Conservation (phyloP, 2,888 invertebrate genomes). For the Scaptomyza reducta region DNA sequence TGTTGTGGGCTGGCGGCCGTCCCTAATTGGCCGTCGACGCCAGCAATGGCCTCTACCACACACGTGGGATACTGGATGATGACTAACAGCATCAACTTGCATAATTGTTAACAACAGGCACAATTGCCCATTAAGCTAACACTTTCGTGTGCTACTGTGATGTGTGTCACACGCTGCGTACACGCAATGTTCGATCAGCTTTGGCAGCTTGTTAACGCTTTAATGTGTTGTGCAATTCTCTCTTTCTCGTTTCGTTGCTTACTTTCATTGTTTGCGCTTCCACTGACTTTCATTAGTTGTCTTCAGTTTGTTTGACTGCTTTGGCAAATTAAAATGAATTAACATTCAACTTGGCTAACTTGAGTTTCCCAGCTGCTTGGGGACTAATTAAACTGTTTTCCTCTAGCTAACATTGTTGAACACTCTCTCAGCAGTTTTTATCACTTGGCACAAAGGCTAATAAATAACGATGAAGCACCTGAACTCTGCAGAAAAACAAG, state of each 20-base stretch:
- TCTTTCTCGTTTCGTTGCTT: background rate
- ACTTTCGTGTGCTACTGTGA: conserved; percentile 6
- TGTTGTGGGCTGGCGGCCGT: conserved; percentile 9
- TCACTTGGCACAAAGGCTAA: conserved; percentile 20
- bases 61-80: background rate
- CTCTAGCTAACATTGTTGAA: conserved; percentile 8
- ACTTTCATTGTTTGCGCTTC: conserved; percentile 3
- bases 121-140: conserved; percentile 23
- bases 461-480: conserved; percentile 45
- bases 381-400: conserved; percentile 36
- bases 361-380: conserved; percentile 10
- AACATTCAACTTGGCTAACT: conserved; percentile 15
- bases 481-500: conserved; percentile 23
- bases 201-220: conserved; percentile 14
- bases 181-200: conserved; percentile 13
- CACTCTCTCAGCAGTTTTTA: conserved; percentile 27
- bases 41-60: conserved; percentile 7
- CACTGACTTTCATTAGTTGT: conserved; percentile 12
- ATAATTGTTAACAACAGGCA: conserved; percentile 45
- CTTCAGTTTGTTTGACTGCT: conserved; percentile 1
- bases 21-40: conserved; percentile 41
- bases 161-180: conserved; percentile 11
- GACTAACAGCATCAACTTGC: conserved; percentile 17
- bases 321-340: conserved; percentile 62
- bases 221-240: background rate